Conservation (phyloP, 2,113 vertebrate species). For the Oophaga pumilio region DNA sequence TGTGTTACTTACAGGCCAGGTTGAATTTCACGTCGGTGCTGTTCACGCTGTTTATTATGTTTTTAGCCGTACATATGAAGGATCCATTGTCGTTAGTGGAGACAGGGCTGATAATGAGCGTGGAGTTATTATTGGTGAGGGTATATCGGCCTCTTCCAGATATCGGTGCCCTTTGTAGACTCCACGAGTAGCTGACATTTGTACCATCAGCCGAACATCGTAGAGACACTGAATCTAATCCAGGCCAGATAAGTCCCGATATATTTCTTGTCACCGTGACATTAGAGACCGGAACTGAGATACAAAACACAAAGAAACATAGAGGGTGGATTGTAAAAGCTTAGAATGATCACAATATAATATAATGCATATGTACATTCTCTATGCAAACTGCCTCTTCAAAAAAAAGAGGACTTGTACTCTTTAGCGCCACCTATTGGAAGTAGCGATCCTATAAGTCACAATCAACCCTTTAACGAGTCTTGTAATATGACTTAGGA, state of each 20-base stretch:
- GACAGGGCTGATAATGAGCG: constrained; percentile 25
- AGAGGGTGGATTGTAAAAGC: too few relatives aligned
- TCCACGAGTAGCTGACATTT: constrained; percentile 26
- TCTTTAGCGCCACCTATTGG: too few relatives aligned
- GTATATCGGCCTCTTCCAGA: background rate
- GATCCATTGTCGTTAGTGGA: constrained; percentile 8
- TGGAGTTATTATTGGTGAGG: background rate
- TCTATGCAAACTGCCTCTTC: too few relatives aligned
- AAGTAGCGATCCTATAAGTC: too few relatives aligned
- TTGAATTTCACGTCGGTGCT: background rate
- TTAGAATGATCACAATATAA: too few relatives aligned
- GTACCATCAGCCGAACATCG: constrained; percentile 27
- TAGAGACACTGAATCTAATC: constrained; percentile 11
- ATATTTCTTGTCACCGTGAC: background rate
- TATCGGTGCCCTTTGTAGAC: background rate
- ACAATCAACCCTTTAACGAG: too few relatives aligned
- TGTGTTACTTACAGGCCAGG: constrained; percentile 40
- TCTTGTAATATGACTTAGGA: too few relatives aligned
- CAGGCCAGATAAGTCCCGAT: background rate
- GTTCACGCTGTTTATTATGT: background rate
- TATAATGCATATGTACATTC: too few relatives aligned
- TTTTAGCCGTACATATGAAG: constrained; percentile 26
- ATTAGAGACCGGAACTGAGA: background rate
- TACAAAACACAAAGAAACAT: too few relatives aligned
- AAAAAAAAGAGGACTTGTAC: too few relatives aligned